Conservation (phyloP, 2,888 invertebrate genomes). For the Philopedon plagiatum region DNA sequence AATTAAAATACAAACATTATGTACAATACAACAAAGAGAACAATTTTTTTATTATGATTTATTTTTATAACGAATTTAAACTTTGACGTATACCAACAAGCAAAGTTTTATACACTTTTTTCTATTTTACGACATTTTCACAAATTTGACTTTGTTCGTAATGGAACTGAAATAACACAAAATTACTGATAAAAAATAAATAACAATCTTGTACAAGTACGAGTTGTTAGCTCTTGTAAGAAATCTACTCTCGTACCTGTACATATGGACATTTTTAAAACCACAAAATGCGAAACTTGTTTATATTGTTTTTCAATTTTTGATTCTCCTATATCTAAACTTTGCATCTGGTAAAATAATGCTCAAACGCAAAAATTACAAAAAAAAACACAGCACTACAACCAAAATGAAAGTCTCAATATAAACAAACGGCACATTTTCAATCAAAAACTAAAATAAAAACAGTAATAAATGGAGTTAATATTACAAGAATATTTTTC, state of each 20-base stretch:
- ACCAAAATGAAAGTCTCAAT: too few species aligned
- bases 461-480: neutral
- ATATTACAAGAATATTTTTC: slow-evolving; percentile 19
- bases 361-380: too few species aligned
- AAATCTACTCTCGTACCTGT: neutral
- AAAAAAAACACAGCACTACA: too few species aligned
- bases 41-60: neutral
- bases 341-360: too few species aligned
- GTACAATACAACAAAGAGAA: neutral
- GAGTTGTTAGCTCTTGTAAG: neutral
- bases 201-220: neutral
- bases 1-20: neutral
- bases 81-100: neutral
- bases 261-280: neutral
- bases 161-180: neutral
- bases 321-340: too few species aligned
- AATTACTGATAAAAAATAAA: neutral
- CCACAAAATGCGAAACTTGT: neutral
- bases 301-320: neutral
- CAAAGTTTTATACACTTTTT: neutral
- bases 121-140: slow-evolving; percentile 5
- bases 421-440: neutral
- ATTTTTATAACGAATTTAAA: neutral
- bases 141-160: neutral
- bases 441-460: neutral